Base-by-base conservation (phyloP, 2,888 invertebrate genomes). In the Chorisops tibialis region DNA sequence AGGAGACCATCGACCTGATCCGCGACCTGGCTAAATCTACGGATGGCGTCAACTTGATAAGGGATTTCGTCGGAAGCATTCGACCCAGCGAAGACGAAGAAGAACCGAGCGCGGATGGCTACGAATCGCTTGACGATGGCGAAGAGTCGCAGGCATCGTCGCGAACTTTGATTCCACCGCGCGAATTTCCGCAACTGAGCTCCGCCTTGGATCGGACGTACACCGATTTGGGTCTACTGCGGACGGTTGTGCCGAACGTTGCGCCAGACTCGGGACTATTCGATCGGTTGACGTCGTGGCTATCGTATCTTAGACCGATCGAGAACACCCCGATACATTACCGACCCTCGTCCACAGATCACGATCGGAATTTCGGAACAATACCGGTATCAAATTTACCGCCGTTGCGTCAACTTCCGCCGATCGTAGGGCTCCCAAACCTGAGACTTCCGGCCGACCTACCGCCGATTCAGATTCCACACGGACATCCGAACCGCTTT, bases 1-100 rank as follows among this genome's bases (percentile, higher is more conserved):
- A 60, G n/a, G 65, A 65, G 51, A 65, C 65, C 5, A 37, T 60
- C 24, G 21, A 63, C 39, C 14, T 22, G 1, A 63, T 65, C 4
- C 39, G 56, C 21, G 65, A 65, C 14, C 30, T 63, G 19, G 48
- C 60, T n/a, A 19, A 56, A 9, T 58, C 61, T 2, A 48, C 60
- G 12, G 59, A 60, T 24, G 65, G 65, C n/a, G 14, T 50, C 6
- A 30, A 50, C 7, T 51, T 65, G 18, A 63, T 65, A 14, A 39
- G 35, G n/a, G 45, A 9, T 11, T 43, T 58, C 19, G 9, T 47
- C 11, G 4, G 21, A 9, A 21, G n/a, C 21, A n/a, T 22, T 2
- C 16, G 6, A 3, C 37, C 6, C 6, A 11, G 4, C 4, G 39
- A 39, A 11, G 16, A 7, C 16, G n/a, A 2, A 41, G 41, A 39